These are phyloP conservation scores for Ectropis crepuscularia DNA, from an alignment of 2,888 invertebrate species.

Conservation along the genomic window DNA sequence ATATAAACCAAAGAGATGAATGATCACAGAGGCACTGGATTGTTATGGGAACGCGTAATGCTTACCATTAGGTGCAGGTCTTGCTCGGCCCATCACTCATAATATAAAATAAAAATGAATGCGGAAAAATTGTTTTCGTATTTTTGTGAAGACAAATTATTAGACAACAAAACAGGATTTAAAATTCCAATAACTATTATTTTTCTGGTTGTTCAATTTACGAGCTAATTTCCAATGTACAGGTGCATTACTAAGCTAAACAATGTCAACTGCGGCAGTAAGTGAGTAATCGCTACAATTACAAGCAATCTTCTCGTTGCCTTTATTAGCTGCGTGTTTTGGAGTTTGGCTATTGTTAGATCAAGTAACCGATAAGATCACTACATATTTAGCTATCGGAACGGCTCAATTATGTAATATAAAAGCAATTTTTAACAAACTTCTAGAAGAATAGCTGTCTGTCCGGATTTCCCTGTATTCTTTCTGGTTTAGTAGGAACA, in stretches of 20 bases:
- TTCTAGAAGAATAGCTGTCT: neutral
- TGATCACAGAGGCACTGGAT: too few species aligned
- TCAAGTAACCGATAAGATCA: constrained; percentile 24
- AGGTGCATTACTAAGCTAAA: neutral
- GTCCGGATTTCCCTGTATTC: neutral
- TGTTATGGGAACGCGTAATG: too few species aligned
- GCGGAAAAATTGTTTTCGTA: too few species aligned
- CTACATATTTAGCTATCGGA: constrained; percentile 14
- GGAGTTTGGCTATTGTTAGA: constrained; percentile 29
- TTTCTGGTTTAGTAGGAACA: too few species aligned
- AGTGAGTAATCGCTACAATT: constrained; percentile 31
- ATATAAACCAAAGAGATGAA: too few species aligned
- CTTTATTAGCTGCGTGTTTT: constrained; percentile 28
- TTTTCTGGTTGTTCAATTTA: too few species aligned
- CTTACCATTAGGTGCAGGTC: too few species aligned
- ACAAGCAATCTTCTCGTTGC: constrained; percentile 40
- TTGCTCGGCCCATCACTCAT: too few species aligned
- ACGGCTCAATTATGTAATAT: constrained; percentile 25
- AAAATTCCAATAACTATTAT: too few species aligned
- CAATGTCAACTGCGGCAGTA: neutral
- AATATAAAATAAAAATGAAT: too few species aligned
- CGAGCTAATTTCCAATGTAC: neutral
- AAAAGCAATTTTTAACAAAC: constrained; percentile 6
- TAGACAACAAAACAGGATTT: too few species aligned
- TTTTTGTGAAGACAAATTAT: too few species aligned